A percentile compares a stretch with the other conserved stretches of the same genome.
Evolutionary conservation across 2,797 vertebrate genomes (phyloP).

Genomic region (Trachops cirrhosus): DNA sequence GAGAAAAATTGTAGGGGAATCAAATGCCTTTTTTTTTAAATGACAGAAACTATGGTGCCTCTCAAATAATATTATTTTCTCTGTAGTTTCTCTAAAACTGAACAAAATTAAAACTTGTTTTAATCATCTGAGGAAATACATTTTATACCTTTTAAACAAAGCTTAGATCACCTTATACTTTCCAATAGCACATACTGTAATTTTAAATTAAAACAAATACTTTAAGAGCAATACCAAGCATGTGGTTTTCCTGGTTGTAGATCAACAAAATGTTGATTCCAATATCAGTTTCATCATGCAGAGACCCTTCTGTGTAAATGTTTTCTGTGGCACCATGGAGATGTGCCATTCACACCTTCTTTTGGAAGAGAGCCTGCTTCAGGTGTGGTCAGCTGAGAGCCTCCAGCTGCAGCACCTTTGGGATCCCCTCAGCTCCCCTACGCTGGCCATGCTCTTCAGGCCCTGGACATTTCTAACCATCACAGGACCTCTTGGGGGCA

Average conservation of each 20-base stretch:
- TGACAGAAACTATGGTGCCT: background rate
- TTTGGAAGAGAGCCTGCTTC: background rate
- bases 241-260: background rate
- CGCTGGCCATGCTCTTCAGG: background rate
- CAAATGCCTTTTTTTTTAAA: background rate
- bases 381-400: background rate
- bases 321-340: background rate
- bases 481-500: no score
- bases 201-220: background rate
- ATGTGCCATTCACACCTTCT: background rate
- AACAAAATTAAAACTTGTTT: background rate
- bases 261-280: background rate
- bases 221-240: background rate
- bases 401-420: background rate
- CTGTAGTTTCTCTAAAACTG: background rate
- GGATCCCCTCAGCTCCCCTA: background rate
- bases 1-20: background rate
- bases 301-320: background rate
- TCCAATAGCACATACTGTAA: background rate
- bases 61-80: background rate
- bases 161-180: background rate
- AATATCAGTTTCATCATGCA: background rate
- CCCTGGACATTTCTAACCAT: background rate
- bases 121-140: background rate
- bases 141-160: background rate